phyloP scores from a whole-genome alignment of 2,888 invertebrate genomes.

The Scrobipalpa atriplicella region DNA sequence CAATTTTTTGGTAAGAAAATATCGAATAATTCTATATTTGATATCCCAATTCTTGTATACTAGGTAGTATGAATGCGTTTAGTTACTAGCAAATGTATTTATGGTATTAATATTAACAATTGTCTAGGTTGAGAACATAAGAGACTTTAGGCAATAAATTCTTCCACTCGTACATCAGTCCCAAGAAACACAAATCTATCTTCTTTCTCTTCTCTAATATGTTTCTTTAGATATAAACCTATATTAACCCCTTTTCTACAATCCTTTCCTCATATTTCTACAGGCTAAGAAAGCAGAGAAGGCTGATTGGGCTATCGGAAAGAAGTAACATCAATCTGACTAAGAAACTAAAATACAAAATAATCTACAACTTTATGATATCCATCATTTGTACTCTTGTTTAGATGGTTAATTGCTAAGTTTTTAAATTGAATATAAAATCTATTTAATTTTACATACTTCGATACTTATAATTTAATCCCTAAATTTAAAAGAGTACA shows the following conservation, averaged over 20 bases:
- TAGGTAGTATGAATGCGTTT: no score
- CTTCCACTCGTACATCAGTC: background rate
- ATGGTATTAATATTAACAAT: no score
- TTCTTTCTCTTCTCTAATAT: background rate
- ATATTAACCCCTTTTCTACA: slow-evolving; percentile 38
- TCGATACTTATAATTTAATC: slow-evolving; percentile 43
- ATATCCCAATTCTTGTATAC: no score
- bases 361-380: slow-evolving; percentile 49
- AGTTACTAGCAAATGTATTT: no score
- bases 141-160: background rate
- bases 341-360: slow-evolving; percentile 35
- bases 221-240: background rate
- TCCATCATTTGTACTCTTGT: slow-evolving; percentile 43
- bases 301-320: slow-evolving; percentile 86
- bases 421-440: slow-evolving; percentile 63
- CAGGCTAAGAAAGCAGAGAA: slow-evolving; percentile 91
- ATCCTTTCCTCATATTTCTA: slow-evolving; percentile 67
- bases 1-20: no score
- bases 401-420: slow-evolving; percentile 57
- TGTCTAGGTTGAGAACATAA: no score
- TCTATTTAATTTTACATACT: slow-evolving; percentile 49
- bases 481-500: slow-evolving; percentile 43
- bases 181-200: background rate
- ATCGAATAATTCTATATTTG: no score
- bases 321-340: slow-evolving; percentile 79